Evolutionary conservation across 2,113 vertebrate genomes (phyloP).

Genomic region (Mandrillus leucophaeus): DNA sequence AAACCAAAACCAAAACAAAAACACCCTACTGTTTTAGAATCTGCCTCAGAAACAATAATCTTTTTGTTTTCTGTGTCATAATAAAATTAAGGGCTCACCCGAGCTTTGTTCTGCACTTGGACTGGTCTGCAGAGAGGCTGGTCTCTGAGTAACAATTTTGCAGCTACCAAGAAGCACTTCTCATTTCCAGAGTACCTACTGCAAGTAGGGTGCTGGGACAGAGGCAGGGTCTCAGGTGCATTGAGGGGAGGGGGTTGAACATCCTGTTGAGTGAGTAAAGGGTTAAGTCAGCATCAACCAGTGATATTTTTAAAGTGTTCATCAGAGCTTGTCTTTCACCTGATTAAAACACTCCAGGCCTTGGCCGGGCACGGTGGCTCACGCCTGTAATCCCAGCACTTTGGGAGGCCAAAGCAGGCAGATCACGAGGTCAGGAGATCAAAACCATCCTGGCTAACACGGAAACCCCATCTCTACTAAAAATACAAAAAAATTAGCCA

Average conservation of each 20-base stretch:
- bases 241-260: background rate
- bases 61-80: constrained; percentile 44
- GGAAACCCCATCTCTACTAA: too few species aligned
- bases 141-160: background rate
- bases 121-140: background rate
- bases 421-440: too few species aligned
- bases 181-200: background rate
- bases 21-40: constrained; percentile 59
- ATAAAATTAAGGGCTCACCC: constrained; percentile 38
- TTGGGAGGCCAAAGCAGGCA: too few species aligned
- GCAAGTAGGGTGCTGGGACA: rapidly evolving
- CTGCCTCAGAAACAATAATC: constrained; percentile 43
- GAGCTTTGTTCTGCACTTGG: constrained; percentile 29
- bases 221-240: background rate
- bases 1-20: constrained; percentile 65
- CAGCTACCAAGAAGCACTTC: background rate
- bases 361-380: background rate
- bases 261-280: background rate
- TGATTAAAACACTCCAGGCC: background rate
- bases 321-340: background rate
- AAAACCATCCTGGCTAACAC: too few species aligned
- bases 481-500: too few species aligned
- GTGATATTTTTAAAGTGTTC: background rate
- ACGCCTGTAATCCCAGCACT: too few species aligned
- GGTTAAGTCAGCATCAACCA: background rate